Percentiles rank a stretch among this genome's conserved stretches.
Evolutionary conservation across 92 coral and sea anemone genomes (phyloP).

Genomic region (Nematostella vectensis): DNA sequence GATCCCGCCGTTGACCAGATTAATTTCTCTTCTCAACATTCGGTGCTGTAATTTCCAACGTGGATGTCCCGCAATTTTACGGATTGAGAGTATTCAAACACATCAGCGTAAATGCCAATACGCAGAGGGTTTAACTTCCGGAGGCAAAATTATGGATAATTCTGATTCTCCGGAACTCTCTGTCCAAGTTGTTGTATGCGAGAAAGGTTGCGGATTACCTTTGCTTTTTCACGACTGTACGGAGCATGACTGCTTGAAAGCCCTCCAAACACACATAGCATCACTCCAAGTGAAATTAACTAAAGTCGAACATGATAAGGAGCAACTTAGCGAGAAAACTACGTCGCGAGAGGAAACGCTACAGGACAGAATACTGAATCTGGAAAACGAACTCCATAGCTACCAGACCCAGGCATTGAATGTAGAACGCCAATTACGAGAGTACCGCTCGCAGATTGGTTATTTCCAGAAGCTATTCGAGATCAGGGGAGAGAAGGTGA

Average conservation of each 20-base stretch:
- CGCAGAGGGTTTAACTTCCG: constrained; percentile 56
- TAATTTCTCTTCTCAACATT: constrained; percentile 67
- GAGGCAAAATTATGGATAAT: constrained; percentile 66
- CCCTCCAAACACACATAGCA: constrained; percentile 84
- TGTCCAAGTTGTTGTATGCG: constrained; percentile 87
- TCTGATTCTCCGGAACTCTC: constrained; percentile 79
- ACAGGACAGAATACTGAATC: constrained; percentile 87
- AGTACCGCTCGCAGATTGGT: constrained; percentile 89
- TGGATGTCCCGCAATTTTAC: constrained; percentile 84
- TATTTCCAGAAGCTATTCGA: constrained; percentile 71
- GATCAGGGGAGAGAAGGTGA: constrained; percentile 79
- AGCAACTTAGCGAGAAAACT: constrained; percentile 69
- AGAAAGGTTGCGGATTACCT: constrained; percentile 95
- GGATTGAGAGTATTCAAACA: constrained; percentile 60
- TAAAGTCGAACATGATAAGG: constrained; percentile 87
- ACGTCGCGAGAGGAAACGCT: constrained; percentile 80
- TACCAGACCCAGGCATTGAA: constrained; percentile 92
- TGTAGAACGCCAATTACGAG: constrained; percentile 83
- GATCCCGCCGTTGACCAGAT: constrained; percentile 73
- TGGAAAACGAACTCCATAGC: constrained; percentile 87
- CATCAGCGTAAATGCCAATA: constrained; percentile 85
- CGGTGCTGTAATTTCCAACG: constrained; percentile 82
- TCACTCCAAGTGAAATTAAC: constrained; percentile 92
- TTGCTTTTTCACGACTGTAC: constrained; percentile 60
- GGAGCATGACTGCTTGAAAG: constrained; percentile 88